A percentile compares a stretch with the other conserved stretches of the same genome.
Conservation (phyloP, 2,888 invertebrate genomes). For the Mechanitis mazaeus region DNA sequence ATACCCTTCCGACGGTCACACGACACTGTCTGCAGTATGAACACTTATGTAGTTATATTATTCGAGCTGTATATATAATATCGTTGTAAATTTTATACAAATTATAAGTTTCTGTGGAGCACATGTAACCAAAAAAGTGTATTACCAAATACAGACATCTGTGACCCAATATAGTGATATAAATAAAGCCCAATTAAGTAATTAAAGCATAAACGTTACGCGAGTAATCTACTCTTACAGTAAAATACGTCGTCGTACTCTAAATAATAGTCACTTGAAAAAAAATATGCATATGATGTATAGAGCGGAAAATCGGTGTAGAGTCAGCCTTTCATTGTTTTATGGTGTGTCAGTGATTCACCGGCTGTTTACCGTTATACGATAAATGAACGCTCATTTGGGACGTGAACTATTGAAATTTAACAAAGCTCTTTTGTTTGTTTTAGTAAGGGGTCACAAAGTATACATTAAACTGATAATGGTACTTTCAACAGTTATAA, state of each 20-base stretch:
- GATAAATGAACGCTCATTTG: constrained; percentile 34
- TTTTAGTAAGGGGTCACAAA: constrained; percentile 12
- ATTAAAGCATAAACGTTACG: background rate
- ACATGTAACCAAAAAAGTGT: too few species aligned
- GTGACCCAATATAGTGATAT: constrained; percentile 1
- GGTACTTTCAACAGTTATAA: background rate
- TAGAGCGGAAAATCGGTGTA: constrained; percentile 60
- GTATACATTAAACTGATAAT: background rate
- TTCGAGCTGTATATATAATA: too few species aligned
- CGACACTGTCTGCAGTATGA: constrained; percentile 33
- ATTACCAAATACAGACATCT: background rate
- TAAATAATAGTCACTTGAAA: too few species aligned
- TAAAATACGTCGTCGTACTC: background rate
- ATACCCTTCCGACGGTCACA: constrained; percentile 42
- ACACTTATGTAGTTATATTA: constrained; percentile 30
- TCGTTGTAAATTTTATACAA: too few species aligned
- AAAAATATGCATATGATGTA: constrained; percentile 20
- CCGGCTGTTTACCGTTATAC: constrained; percentile 47
- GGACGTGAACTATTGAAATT: constrained; percentile 27
- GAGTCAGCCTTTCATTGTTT: constrained; percentile 45
- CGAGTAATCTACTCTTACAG: background rate
- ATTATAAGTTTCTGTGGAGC: too few species aligned
- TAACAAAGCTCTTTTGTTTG: constrained; percentile 21
- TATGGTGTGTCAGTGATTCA: constrained; percentile 49
- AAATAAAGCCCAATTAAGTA: background rate